Evolutionary conservation across 1,140 invertebrate species (phyloP).

Genomic region (Aphidius ervi): DNA sequence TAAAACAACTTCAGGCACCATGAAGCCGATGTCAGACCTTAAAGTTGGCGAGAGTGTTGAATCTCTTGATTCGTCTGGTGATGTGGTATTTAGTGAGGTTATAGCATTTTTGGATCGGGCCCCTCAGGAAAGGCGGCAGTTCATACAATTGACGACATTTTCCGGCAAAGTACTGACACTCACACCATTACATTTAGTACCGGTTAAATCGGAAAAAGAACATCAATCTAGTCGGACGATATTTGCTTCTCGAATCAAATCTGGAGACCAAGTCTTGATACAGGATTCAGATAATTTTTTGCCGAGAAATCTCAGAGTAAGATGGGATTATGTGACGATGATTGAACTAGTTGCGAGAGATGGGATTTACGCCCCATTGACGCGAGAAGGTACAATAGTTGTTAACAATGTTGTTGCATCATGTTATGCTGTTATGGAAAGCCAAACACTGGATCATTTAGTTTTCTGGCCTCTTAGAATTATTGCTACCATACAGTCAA

Average conservation of each 20-base stretch:
- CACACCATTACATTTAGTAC: slow-evolving; percentile 81
- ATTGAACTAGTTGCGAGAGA: slow-evolving; percentile 56
- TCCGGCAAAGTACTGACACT: slow-evolving; percentile 68
- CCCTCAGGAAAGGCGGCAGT: slow-evolving; percentile 61
- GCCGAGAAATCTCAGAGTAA: slow-evolving; percentile 40
- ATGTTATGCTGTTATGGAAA: slow-evolving; percentile 88
- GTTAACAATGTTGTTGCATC: slow-evolving; percentile 89
- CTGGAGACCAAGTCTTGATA: slow-evolving; percentile 55
- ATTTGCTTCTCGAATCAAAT: slow-evolving; percentile 59
- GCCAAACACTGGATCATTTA: slow-evolving; percentile 78
- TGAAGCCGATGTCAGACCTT: slow-evolving; percentile 61
- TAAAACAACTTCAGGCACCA: slow-evolving; percentile 52
- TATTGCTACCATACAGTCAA: slow-evolving; percentile 48
- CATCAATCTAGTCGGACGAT: slow-evolving; percentile 43
- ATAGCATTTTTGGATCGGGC: slow-evolving; percentile 85
- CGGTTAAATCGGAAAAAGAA: slow-evolving; percentile 31
- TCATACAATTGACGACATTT: slow-evolving; percentile 67
- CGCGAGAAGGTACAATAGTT: slow-evolving; percentile 78
- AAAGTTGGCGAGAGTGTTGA: slow-evolving; percentile 75
- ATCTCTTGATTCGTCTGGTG: slow-evolving; percentile 64
- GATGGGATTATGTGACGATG: slow-evolving; percentile 61
- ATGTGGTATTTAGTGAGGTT: slow-evolving; percentile 78
- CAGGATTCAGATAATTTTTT: slow-evolving; percentile 48
- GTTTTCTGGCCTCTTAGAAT: slow-evolving; percentile 76
- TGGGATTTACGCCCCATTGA: slow-evolving; percentile 90